Percentiles rank a stretch among this genome's conserved stretches.
phyloP scores from a whole-genome alignment of 2,797 vertebrate genomes.

The Pteronotus mesoamericanus region DNA sequence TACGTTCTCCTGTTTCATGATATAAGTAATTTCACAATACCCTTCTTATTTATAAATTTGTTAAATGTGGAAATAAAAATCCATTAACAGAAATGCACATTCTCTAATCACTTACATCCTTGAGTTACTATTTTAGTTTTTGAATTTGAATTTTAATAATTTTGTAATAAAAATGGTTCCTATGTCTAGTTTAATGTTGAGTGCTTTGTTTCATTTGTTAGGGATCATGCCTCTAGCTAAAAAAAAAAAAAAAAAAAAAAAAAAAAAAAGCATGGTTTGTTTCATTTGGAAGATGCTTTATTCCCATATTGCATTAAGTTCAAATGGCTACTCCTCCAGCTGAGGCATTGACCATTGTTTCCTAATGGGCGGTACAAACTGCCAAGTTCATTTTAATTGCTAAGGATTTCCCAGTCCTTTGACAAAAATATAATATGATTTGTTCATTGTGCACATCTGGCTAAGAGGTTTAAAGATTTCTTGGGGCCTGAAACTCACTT shows the following conservation, averaged over 20 bases:
- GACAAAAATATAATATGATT: constrained; percentile 45
- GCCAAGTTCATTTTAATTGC: constrained; percentile 5
- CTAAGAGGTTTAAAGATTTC: constrained; percentile 25
- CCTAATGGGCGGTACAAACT: neutral
- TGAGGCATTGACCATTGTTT: constrained; percentile 14
- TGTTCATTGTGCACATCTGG: constrained; percentile 8
- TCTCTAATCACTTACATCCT: neutral
- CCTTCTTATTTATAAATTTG: neutral
- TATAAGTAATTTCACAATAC: neutral
- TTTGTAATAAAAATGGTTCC: constrained; percentile 15
- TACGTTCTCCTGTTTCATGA: neutral
- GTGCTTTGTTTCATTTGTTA: neutral
- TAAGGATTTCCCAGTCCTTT: constrained; percentile 35
- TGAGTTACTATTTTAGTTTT: neutral
- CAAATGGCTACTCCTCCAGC: neutral
- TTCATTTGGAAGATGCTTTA: constrained; percentile 23
- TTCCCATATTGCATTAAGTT: neutral
- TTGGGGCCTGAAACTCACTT: neutral
- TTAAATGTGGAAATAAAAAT: neutral
- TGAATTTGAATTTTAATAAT: constrained; percentile 1
- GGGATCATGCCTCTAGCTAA: neutral
- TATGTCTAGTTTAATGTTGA: neutral
- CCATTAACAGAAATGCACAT: neutral
- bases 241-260: neutral
- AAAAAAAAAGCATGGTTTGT: neutral